Conservation (phyloP, 2,113 vertebrate genomes). For the Drymodes brunneopygia region DNA sequence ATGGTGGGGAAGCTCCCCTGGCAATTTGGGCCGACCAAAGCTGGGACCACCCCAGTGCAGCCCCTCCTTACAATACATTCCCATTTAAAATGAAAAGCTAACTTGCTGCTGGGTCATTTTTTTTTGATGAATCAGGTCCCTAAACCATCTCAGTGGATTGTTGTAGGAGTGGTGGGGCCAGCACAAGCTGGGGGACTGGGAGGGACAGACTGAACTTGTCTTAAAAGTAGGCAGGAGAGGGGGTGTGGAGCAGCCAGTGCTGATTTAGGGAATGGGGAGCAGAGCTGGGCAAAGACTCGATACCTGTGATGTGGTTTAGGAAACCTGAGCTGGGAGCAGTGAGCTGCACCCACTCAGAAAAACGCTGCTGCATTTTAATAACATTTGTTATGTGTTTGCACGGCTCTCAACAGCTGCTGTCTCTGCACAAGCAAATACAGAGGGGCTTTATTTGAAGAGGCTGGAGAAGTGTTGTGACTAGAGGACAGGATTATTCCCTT, state of each 20-base stretch:
- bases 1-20: background rate
- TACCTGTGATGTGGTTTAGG: background rate
- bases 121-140: background rate
- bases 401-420: background rate
- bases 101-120: background rate
- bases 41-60: background rate
- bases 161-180: background rate
- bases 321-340: background rate
- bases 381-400: background rate
- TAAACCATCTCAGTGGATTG: background rate
- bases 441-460: background rate
- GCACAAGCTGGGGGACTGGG: background rate
- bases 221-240: background rate
- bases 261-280: background rate
- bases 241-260: background rate
- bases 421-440: background rate
- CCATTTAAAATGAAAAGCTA: background rate
- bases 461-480: background rate
- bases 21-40: background rate
- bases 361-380: background rate
- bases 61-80: background rate
- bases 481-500: background rate
- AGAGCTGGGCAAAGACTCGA: background rate
- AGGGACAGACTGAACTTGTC: background rate
- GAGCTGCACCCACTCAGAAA: background rate